phyloP scores from a whole-genome alignment of 2,888 invertebrate genomes.

The Drosophila nigritarsus region DNA sequence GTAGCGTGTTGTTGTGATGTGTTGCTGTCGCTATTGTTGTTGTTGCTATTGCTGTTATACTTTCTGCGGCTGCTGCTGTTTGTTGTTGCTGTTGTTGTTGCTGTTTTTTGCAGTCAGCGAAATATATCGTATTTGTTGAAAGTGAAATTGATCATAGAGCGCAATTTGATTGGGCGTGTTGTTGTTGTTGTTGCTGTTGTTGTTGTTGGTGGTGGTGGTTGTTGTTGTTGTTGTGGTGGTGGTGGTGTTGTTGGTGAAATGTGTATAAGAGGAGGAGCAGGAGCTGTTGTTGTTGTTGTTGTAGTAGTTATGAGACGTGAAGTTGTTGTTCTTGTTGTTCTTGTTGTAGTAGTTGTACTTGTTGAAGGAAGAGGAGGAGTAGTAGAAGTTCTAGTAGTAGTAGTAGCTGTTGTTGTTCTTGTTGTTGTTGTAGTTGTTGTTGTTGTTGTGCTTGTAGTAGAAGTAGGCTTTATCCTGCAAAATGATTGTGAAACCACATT shows the following conservation, averaged over 20 bases:
- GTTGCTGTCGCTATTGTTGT: conserved; percentile 37
- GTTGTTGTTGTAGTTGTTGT: conserved; percentile 65
- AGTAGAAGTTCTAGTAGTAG: conserved; percentile 81
- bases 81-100: conserved; percentile 38
- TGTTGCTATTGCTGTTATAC: conserved; percentile 32
- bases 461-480: conserved; percentile 85
- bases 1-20: conserved; percentile 31
- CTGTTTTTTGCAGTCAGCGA: conserved; percentile 61
- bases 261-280: conserved; percentile 81
- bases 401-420: conserved; percentile 61
- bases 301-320: conserved; percentile 63
- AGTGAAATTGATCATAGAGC: conserved; percentile 54
- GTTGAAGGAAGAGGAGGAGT: conserved; percentile 83
- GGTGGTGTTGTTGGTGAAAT: conserved; percentile 69
- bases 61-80: conserved; percentile 34
- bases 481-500: conserved; percentile 85
- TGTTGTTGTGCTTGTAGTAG: conserved; percentile 83
- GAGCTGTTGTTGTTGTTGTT: conserved; percentile 75
- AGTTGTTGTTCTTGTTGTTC: conserved; percentile 73
- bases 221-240: conserved; percentile 36
- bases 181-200: conserved; percentile 33
- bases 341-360: conserved; percentile 76
- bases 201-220: conserved; percentile 40
- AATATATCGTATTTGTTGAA: conserved; percentile 76
- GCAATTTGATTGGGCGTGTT: conserved; percentile 43